Evolutionary conservation across 2,113 vertebrate species (phyloP).

Genomic region (Xiphophorus couchianus): DNA sequence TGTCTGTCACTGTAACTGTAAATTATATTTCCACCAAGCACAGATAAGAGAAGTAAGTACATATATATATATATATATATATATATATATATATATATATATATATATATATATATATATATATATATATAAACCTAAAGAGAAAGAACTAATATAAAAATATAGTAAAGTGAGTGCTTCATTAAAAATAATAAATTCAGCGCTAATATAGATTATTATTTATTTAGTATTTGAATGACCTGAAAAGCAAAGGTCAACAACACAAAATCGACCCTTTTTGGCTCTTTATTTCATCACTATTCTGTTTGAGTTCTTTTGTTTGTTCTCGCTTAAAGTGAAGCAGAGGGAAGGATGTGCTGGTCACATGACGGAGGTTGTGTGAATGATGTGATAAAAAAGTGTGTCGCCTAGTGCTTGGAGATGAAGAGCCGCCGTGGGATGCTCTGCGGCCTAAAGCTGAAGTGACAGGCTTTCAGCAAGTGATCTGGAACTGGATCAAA

Average conservation of each 20-base stretch:
- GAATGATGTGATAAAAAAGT: conserved; percentile 67
- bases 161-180: too few species aligned
- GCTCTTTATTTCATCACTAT: conserved; percentile 28
- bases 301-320: conserved; percentile 36
- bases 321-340: conserved; percentile 9
- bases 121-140: too few species aligned
- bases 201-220: not conserved
- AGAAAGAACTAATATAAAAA: too few species aligned
- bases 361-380: conserved; percentile 54
- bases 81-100: too few species aligned
- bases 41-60: conserved; percentile 17
- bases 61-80: too few species aligned
- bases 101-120: too few species aligned
- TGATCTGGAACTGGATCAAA: conserved; percentile 79
- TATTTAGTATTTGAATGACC: conserved; percentile 14
- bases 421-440: conserved; percentile 67
- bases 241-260: conserved; percentile 42
- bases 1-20: conserved; percentile 70
- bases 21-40: conserved; percentile 53
- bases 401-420: conserved; percentile 59
- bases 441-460: conserved; percentile 68
- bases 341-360: conserved; percentile 43
- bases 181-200: too few species aligned
- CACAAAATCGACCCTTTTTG: conserved; percentile 39
- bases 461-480: conserved; percentile 72